phyloP scores from a whole-genome alignment of 2,797 vertebrate species.

The Fistularia commersonii region DNA sequence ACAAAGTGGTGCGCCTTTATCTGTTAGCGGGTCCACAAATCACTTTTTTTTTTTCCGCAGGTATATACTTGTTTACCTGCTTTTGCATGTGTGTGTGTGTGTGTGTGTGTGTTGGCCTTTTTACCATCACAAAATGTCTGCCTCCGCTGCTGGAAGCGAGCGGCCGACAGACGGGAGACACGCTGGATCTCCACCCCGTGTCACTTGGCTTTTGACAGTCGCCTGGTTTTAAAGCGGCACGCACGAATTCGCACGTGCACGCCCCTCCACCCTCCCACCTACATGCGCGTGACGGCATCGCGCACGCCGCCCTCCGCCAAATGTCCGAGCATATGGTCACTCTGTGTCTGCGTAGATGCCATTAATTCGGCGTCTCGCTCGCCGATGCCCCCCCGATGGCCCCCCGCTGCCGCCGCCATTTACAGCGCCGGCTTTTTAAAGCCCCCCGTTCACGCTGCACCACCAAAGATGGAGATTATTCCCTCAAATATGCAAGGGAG shows the following conservation, averaged over 20 bases:
- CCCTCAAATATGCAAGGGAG: constrained; percentile 55
- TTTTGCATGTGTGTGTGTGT: too few relatives aligned
- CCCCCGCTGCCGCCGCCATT: constrained; percentile 37
- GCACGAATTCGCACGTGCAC: constrained; percentile 2
- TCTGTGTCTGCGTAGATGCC: constrained; percentile 55
- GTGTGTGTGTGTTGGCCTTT: not conserved
- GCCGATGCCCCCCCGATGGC: constrained; percentile 31
- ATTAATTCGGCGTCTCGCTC: constrained; percentile 48
- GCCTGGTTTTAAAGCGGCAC: constrained; percentile 17
- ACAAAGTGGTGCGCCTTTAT: too few relatives aligned
- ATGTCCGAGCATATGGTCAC: constrained; percentile 69
- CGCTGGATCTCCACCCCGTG: constrained; percentile 39
- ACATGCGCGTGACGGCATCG: not conserved
- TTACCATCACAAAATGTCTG: not conserved
- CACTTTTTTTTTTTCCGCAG: too few relatives aligned
- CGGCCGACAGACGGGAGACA: constrained; percentile 41
- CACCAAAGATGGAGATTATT: constrained; percentile 66
- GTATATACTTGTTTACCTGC: too few relatives aligned
- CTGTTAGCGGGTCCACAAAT: too few relatives aligned
- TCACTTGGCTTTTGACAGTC: constrained; percentile 45
- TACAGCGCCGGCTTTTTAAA: constrained; percentile 53
- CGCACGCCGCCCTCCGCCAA: constrained; percentile 38
- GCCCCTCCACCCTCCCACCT: too few relatives aligned
- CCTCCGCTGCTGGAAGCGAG: constrained; percentile 19
- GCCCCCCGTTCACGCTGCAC: constrained; percentile 61